Conservation (phyloP, 92 coral and sea anemone species). For the Umimayanthus kanabou region DNA sequence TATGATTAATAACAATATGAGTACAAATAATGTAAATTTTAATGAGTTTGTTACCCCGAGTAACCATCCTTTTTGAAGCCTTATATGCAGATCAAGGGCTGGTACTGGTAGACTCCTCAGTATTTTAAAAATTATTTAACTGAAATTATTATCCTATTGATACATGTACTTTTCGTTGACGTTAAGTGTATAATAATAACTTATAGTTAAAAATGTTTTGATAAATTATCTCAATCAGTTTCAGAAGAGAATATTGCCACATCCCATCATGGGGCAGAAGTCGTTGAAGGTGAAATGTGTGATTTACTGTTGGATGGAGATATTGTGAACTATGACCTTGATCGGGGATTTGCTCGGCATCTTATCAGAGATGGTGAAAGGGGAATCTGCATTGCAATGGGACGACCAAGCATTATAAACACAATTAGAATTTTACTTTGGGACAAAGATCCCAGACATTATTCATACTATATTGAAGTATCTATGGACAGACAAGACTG, state of each 20-base stretch:
- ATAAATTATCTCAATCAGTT: slow-evolving; percentile 43
- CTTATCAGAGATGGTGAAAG: slow-evolving; percentile 87
- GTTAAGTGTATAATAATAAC: too few species aligned
- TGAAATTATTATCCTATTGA: too few species aligned
- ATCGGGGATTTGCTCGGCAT: slow-evolving; percentile 93
- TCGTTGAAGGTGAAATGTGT: slow-evolving; percentile 89
- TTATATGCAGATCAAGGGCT: too few species aligned
- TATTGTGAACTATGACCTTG: slow-evolving; percentile 81
- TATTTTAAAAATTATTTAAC: too few species aligned
- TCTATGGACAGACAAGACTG: slow-evolving; percentile 95
- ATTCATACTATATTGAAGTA: slow-evolving; percentile 92
- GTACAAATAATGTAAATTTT: too few species aligned
- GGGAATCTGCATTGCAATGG: slow-evolving; percentile 84
- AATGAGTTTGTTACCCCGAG: too few species aligned
- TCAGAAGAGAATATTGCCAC: slow-evolving; percentile 93
- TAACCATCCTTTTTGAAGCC: too few species aligned
- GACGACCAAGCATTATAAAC: slow-evolving; percentile 91
- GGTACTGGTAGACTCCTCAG: too few species aligned
- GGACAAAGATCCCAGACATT: slow-evolving; percentile 88
- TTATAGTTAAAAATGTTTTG: neutral
- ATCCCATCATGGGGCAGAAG: slow-evolving; percentile 93
- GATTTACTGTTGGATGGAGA: slow-evolving; percentile 84
- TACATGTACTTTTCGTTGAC: too few species aligned
- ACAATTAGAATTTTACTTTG: slow-evolving; percentile 83
- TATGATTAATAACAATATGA: too few species aligned